Conservation (phyloP, 2,113 vertebrate genomes). For the Natator depressus region DNA sequence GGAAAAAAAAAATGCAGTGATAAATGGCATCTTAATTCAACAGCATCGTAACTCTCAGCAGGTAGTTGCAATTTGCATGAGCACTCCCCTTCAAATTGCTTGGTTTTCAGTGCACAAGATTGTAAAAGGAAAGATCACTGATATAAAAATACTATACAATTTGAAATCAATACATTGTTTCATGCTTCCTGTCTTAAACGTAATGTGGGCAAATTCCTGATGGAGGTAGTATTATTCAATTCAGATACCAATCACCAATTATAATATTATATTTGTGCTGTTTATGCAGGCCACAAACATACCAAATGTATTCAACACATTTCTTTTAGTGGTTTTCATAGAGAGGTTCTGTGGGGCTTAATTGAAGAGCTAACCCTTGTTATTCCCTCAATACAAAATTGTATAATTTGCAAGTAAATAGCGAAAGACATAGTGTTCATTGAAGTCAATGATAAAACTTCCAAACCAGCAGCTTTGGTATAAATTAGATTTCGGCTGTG, state of each 20-base stretch:
- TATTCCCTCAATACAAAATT: background rate
- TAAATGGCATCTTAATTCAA: background rate
- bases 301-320: background rate
- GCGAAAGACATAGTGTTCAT: background rate
- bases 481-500: background rate
- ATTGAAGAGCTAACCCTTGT: background rate
- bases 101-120: background rate
- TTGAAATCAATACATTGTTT: background rate
- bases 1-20: fast-evolving
- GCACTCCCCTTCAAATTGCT: background rate
- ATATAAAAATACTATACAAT: background rate
- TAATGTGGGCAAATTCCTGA: no score
- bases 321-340: background rate
- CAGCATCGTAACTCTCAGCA: background rate
- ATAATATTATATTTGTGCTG: background rate
- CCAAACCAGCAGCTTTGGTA: background rate
- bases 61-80: background rate
- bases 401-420: background rate
- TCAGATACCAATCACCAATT: background rate
- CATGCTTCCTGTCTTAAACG: background rate
- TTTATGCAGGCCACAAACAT: background rate
- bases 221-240: background rate
- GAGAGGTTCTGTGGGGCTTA: background rate
- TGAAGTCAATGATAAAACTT: background rate
- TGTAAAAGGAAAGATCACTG: background rate